These are phyloP conservation scores for Melanchra persicariae DNA, from an alignment of 2,888 invertebrate genomes.

Conservation along the genomic window DNA sequence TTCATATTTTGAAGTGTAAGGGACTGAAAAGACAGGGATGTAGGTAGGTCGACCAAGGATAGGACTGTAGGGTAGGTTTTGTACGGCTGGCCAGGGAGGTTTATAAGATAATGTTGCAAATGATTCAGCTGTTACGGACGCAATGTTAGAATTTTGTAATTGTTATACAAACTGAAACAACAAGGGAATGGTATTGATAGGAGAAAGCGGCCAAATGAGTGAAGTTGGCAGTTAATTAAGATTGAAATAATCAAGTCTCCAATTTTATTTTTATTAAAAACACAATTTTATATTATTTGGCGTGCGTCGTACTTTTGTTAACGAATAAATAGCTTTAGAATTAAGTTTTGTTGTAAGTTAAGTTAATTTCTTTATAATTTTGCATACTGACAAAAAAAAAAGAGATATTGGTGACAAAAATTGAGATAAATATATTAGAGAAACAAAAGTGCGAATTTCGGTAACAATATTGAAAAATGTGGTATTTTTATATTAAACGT, in stretches of 20 bases:
- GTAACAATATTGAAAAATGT: slow-evolving; percentile 81
- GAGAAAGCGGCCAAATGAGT: slow-evolving; percentile 63
- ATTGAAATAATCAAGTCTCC: slow-evolving; percentile 55
- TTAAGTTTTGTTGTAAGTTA: slow-evolving; percentile 70
- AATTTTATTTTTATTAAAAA: slow-evolving; percentile 55
- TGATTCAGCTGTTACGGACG: slow-evolving; percentile 68
- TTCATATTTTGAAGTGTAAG: slow-evolving; percentile 82
- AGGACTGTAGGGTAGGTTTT: slow-evolving; percentile 85
- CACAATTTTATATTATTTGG: slow-evolving; percentile 62
- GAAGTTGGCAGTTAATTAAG: slow-evolving; percentile 52
- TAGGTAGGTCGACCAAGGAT: slow-evolving; percentile 81
- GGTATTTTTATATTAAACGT: slow-evolving; percentile 88
- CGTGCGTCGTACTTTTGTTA: slow-evolving; percentile 77
- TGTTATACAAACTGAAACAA: slow-evolving; percentile 46
- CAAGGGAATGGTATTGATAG: slow-evolving; percentile 38
- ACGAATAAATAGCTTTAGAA: slow-evolving; percentile 67
- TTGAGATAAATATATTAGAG: slow-evolving; percentile 75
- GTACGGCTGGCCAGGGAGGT: slow-evolving; percentile 83
- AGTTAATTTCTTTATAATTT: slow-evolving; percentile 70
- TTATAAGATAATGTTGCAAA: slow-evolving; percentile 76
- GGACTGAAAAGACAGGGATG: slow-evolving; percentile 89
- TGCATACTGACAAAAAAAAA: slow-evolving; percentile 71
- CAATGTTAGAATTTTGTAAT: slow-evolving; percentile 42
- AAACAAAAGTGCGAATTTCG: slow-evolving; percentile 83
- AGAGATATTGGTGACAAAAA: slow-evolving; percentile 74